Evolutionary conservation across 2,888 invertebrate genomes (phyloP), one percentile per base, ranked within the genome.

Genomic region (Sialis fuliginosa): DNA sequence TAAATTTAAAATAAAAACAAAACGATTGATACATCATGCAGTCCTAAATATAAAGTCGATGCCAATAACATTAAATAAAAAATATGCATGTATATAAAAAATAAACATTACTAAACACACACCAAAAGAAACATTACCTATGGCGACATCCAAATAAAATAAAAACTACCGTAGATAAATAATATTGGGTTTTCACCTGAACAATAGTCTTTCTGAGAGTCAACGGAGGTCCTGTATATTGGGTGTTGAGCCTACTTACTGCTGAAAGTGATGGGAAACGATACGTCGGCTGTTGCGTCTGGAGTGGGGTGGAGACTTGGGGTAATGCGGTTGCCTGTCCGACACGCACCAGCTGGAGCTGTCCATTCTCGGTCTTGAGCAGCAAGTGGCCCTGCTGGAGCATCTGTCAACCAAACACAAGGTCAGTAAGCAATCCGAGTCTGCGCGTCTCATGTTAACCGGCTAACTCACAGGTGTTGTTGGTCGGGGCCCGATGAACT

Each of bases 301-400:
- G 76, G 56, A 74, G 70, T 62, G 72, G 70, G 59, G 76, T 70
- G 56, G 75, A 70, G 7, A 62, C 65, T 56, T 67, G 68, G 41
- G 63, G 53, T 47, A 69, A 66, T 37, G 66, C 60, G 7, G 65
- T 61, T 53, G 87, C 81, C 55, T 87, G 85, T 54, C 87, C 87
- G 58, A 90, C 86, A 65, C 91, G 79, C 62, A 95, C 72, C 65
- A 95, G 73, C 68, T 95, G 92, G 69, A 86, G 88, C 67, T 91
- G 90, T 61, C 95, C 95, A 74, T 88, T 92, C 72, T 95, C 95
- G 62, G 93, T 95, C 75, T 92, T 93, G 66, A 95, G 75, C 63
- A 95, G 77, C 65, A 95, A 75, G 65, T 91, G 87, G 52, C 82
- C 81, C 67, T 86, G 88, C 66, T 89, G 85, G 63, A 22, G 22